Base-by-base conservation (phyloP, 2,113 vertebrate genomes). In the Scytalopus superciliaris region DNA sequence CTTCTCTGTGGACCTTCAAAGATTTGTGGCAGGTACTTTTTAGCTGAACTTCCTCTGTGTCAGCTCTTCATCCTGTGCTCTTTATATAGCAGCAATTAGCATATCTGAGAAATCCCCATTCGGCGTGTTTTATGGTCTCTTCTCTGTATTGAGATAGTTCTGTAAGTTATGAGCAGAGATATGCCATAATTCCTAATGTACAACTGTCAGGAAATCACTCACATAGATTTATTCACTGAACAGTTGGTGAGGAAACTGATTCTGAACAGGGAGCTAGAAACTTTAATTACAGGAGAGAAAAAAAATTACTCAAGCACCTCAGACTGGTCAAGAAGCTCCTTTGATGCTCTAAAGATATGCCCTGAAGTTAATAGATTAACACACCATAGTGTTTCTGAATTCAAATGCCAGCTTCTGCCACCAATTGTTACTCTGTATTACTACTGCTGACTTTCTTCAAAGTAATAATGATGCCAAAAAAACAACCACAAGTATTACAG, bases 141-240 rank as follows among this genome's bases (percentile, higher is more conserved):
- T 94, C 88, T 70, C 85, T 88, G 56, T 72, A 91, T 45, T 90
- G 96, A 94, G 93, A 88, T 91, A 94, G 75, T 77, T 87, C 84
- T 64, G 60, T 95, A 95, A 97, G 60, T 97, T 97, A 97, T 86
- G 94, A 88, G 89, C 89, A 93, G 63, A 74, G 87, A 84, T 87
- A 91, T 62, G 85, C 95, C 76, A 37, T 95, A 97, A 97, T 95
- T 97, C 81, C 90, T 97, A 97, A 97, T 94, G 84, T 94, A 90
- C 84, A 95, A 91, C 75, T 94, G 89, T 92, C 95, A 95, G 81
- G 87, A 97, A 97, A 97, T 97, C 96, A 96, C 67, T 93, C 91
- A 93, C 6, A 0, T 56, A 93, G 93, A 97, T 97, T 97, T 97
- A 97, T 96, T 96, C 93, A 97, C 92, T 94, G 84, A 96, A 76